Conservation (phyloP, 2,113 vertebrate genomes). For the Agapornis roseicollis region DNA sequence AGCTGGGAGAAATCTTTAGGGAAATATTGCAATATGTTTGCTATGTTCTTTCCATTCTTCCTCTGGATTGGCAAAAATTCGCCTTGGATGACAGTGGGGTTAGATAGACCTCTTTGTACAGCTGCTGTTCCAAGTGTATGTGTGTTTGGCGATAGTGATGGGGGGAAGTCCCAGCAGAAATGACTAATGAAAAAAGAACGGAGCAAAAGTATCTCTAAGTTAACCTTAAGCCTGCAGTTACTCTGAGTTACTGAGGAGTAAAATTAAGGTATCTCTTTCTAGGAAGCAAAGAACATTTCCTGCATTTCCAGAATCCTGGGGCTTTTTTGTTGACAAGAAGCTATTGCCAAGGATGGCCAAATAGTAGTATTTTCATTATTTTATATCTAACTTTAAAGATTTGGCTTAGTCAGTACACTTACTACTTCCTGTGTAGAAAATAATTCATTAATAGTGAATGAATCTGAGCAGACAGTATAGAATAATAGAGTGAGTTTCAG, state of each 20-base stretch:
- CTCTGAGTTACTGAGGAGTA: not conserved
- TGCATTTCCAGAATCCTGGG: not conserved
- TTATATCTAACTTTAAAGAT: not conserved
- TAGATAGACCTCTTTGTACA: not conserved
- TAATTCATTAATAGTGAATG: not conserved
- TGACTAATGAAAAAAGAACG: not conserved
- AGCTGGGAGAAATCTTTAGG: not conserved
- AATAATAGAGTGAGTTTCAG: not conserved
- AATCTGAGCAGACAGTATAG: not conserved
- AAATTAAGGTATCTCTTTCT: not conserved
- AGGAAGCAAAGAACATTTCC: not conserved
- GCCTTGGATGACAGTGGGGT: not conserved
- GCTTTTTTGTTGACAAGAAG: not conserved
- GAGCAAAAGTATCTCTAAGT: not conserved
- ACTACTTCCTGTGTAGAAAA: not conserved
- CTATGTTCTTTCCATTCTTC: not conserved
- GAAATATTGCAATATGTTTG: not conserved
- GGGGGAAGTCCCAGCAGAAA: not conserved
- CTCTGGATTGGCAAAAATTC: not conserved
- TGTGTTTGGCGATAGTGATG: not conserved
- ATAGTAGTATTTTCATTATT: not conserved
- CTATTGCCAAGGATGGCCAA: not conserved
- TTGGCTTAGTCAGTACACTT: not conserved
- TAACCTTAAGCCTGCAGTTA: not conserved
- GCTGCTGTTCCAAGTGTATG: not conserved